Evolutionary conservation across 2,888 invertebrate species (phyloP).

Genomic region (Meloe dianella): DNA sequence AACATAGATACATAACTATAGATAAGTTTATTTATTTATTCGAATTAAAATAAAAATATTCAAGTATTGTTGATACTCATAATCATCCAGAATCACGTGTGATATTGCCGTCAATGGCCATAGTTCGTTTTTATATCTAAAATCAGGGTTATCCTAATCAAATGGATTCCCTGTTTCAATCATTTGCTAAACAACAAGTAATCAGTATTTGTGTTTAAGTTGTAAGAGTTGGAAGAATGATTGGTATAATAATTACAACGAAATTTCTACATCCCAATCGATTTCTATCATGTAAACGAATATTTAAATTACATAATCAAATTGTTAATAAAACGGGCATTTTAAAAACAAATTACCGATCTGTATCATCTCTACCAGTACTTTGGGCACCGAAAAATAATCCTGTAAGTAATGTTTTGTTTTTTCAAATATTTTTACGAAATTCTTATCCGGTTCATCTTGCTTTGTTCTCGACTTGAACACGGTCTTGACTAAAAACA

Average conservation of each 20-base stretch:
- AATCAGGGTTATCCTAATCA: conserved; percentile 43
- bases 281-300: conserved; percentile 37
- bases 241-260: conserved; percentile 9
- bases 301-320: neutral
- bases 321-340: neutral
- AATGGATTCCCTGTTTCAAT: conserved; percentile 38
- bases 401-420: neutral
- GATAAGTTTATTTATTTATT: neutral
- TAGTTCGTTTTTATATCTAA: conserved; percentile 44
- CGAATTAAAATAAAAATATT: neutral
- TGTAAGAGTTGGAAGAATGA: neutral
- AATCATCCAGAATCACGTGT: conserved; percentile 28
- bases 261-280: conserved; percentile 38
- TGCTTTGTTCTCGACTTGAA: too few relatives aligned
- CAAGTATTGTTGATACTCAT: neutral
- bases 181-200: neutral
- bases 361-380: neutral
- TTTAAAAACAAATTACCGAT: neutral
- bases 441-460: too few relatives aligned
- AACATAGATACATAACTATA: neutral
- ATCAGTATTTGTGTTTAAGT: conserved; percentile 5
- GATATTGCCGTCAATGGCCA: conserved; percentile 41
- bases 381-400: neutral
- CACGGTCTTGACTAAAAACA: too few relatives aligned
- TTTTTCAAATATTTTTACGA: neutral